Evolutionary conservation across 2,888 invertebrate genomes (phyloP).

Genomic region (Nomada fabriciana): DNA sequence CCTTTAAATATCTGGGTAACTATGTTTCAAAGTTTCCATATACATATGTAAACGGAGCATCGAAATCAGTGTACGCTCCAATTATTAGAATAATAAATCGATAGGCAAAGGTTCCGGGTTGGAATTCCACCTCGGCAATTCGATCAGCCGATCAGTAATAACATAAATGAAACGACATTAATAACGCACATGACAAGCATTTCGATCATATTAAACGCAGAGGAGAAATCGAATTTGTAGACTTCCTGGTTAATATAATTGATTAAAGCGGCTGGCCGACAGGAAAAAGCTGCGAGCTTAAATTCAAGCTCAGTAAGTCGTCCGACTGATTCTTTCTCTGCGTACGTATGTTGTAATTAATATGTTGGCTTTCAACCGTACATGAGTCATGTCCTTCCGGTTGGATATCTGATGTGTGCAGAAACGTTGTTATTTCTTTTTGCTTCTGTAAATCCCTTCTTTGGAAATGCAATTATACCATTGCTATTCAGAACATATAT

Average conservation of each 20-base stretch:
- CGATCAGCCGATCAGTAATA: slow-evolving; percentile 12
- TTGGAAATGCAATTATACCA: too few relatives aligned
- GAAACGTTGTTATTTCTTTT: neutral
- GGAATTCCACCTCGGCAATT: neutral
- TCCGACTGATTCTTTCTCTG: slow-evolving; percentile 1
- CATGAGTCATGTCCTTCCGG: slow-evolving; percentile 34
- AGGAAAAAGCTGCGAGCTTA: neutral
- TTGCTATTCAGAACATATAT: too few relatives aligned
- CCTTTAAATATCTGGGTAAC: too few relatives aligned
- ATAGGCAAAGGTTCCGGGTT: neutral
- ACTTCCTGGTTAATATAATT: slow-evolving; percentile 1
- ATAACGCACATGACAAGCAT: slow-evolving; percentile 10
- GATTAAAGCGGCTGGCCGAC: neutral
- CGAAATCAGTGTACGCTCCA: neutral
- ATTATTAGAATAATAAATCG: slow-evolving; percentile 15
- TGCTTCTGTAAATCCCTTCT: neutral
- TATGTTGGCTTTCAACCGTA: neutral
- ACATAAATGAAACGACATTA: slow-evolving; percentile 10
- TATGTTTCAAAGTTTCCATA: too few relatives aligned
- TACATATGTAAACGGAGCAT: too few relatives aligned
- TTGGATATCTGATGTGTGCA: neutral
- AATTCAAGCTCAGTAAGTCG: neutral
- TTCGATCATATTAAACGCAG: neutral
- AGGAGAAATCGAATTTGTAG: neutral
- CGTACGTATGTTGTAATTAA: slow-evolving; percentile 5